Evolutionary conservation across 2,888 invertebrate species (phyloP).

Genomic region (Caenorhabditis drosophilae): DNA sequence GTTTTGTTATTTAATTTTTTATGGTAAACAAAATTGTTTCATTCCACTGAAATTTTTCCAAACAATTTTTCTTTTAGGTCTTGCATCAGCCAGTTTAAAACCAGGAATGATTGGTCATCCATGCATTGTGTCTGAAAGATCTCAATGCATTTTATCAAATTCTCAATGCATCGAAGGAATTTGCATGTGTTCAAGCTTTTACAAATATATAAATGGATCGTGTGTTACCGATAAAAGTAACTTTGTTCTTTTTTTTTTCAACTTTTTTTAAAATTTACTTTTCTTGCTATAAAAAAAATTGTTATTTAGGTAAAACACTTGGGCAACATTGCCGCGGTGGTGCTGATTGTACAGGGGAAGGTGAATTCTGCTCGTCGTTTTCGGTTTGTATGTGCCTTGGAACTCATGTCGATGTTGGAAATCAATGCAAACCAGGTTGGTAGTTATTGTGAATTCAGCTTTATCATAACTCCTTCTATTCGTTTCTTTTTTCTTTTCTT

Average conservation of each 20-base stretch:
- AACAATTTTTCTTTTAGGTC: no score
- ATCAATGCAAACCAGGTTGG: conserved; percentile 58
- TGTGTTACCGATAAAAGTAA: conserved; percentile 47
- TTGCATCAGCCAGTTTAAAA: no score
- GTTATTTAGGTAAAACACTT: conserved; percentile 57
- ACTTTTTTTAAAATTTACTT: conserved; percentile 7
- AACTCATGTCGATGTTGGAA: conserved; percentile 56
- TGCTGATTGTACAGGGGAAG: conserved; percentile 59
- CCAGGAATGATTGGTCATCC: conserved; percentile 39
- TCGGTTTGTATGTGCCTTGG: conserved; percentile 60
- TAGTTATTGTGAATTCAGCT: no score
- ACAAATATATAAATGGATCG: conserved; percentile 40
- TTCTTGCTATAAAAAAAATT: no score
- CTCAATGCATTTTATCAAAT: conserved; percentile 45
- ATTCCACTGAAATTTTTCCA: not conserved
- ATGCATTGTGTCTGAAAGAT: no score
- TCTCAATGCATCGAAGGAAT: conserved; percentile 57
- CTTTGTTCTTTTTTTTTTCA: conserved; percentile 6
- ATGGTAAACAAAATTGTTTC: conserved; percentile 9
- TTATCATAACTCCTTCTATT: no score
- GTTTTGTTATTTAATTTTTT: conserved; percentile 26
- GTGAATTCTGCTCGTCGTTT: conserved; percentile 62
- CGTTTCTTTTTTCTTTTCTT: no score
- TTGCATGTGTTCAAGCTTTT: conserved; percentile 58
- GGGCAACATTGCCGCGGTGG: conserved; percentile 52